phyloP scores from a whole-genome alignment of 1,140 invertebrate genomes.

The Nasonia giraulti region DNA sequence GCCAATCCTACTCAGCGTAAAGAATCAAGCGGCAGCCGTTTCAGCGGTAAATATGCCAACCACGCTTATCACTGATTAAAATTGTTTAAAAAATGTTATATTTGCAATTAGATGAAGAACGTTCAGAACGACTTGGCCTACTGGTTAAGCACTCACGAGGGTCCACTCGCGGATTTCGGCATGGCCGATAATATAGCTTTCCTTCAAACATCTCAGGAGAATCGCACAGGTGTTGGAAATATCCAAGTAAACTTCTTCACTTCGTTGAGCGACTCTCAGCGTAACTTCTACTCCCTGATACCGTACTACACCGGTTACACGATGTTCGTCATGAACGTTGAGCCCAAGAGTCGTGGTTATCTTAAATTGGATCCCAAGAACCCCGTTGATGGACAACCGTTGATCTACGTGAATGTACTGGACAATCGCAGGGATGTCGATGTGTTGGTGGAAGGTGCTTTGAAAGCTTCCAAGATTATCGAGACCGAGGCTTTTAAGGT shows the following conservation, averaged over 20 bases:
- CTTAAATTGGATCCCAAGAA: not conserved
- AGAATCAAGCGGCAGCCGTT: not conserved
- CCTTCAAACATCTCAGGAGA: conserved; percentile 5
- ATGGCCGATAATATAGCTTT: not conserved
- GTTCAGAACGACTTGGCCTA: not conserved
- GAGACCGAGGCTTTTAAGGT: not conserved
- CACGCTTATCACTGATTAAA: not conserved
- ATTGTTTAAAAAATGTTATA: not conserved
- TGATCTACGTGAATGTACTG: not conserved
- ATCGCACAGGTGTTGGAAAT: not conserved
- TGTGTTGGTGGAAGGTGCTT: not conserved
- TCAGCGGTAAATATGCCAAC: not conserved
- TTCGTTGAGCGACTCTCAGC: not conserved
- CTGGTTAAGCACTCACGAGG: conserved; percentile 6
- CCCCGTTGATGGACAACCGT: not conserved
- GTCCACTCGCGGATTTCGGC: not conserved
- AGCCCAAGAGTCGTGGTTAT: not conserved
- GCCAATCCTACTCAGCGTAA: not conserved
- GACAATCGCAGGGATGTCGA: not conserved
- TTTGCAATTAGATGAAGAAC: not conserved
- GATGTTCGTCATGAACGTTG: not conserved
- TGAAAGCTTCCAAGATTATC: not conserved
- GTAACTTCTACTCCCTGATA: not conserved
- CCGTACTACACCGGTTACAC: not conserved
- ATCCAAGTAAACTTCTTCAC: not conserved